Conservation (phyloP, 1,140 invertebrate genomes). For the Ceratosolen solmsi region DNA sequence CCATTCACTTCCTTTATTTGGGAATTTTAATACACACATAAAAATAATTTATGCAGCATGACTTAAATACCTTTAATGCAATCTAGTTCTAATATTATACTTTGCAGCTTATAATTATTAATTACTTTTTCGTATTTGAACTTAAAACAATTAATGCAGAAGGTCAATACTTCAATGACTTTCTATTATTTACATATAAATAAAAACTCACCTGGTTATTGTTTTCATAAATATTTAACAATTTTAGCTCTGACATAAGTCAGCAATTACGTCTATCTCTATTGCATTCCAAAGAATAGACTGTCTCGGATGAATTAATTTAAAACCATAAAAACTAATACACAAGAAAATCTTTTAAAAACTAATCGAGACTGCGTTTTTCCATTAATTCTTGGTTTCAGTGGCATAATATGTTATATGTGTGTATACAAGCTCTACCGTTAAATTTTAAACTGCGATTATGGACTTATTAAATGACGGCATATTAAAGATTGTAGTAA, state of each 20-base stretch:
- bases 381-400: background rate
- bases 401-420: background rate
- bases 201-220: background rate
- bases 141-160: background rate
- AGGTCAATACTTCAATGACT: background rate
- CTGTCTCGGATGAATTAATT: background rate
- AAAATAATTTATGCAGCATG: no score
- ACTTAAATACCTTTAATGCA: no score
- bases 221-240: background rate
- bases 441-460: background rate
- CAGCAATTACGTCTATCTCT: background rate
- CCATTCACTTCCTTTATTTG: background rate
- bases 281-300: conserved; percentile 2
- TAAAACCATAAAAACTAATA: background rate
- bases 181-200: background rate
- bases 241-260: conserved; percentile 11
- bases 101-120: no score
- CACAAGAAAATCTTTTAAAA: background rate
- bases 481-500: background rate
- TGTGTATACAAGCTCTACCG: no score
- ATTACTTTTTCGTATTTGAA: no score
- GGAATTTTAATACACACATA: background rate
- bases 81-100: background rate
- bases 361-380: background rate
- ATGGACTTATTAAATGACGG: background rate